Percentiles rank a stretch among this genome's conserved stretches.
Evolutionary conservation across 2,888 invertebrate species (phyloP).

Genomic region (Cynaeus angustus): DNA sequence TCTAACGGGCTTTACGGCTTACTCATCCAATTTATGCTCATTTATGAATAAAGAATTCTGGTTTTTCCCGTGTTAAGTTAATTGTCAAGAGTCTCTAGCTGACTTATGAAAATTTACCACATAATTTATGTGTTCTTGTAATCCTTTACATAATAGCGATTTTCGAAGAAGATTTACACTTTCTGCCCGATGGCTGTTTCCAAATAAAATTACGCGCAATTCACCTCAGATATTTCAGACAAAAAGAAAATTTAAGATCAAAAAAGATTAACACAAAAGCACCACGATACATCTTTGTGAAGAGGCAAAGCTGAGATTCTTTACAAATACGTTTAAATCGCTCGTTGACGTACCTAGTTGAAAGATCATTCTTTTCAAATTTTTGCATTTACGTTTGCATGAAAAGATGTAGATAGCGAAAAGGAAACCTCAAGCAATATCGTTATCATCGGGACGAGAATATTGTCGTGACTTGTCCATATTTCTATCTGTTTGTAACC

Average conservation of each 20-base stretch:
- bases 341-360: slow-evolving; percentile 30
- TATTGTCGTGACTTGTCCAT: slow-evolving; percentile 40
- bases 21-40: no score
- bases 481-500: slow-evolving; percentile 53
- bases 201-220: no score
- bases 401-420: slow-evolving; percentile 40
- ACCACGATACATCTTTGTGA: slow-evolving; percentile 27
- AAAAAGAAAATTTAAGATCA: slow-evolving; percentile 29
- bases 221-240: neutral
- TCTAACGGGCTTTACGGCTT: no score
- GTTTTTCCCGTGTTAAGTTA: no score
- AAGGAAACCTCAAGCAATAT: slow-evolving; percentile 49
- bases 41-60: no score
- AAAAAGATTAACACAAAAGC: slow-evolving; percentile 36
- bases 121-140: no score
- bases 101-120: no score
- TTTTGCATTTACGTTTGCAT: slow-evolving; percentile 34
- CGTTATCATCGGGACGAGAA: slow-evolving; percentile 41
- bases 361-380: slow-evolving; percentile 33
- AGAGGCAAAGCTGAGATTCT: slow-evolving; percentile 22
- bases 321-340: slow-evolving; percentile 29
- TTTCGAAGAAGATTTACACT: no score
- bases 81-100: no score
- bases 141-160: no score
- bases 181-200: no score